These are phyloP conservation scores for Atta texana DNA, from an alignment of 1,140 invertebrate genomes.

Conservation along the genomic window DNA sequence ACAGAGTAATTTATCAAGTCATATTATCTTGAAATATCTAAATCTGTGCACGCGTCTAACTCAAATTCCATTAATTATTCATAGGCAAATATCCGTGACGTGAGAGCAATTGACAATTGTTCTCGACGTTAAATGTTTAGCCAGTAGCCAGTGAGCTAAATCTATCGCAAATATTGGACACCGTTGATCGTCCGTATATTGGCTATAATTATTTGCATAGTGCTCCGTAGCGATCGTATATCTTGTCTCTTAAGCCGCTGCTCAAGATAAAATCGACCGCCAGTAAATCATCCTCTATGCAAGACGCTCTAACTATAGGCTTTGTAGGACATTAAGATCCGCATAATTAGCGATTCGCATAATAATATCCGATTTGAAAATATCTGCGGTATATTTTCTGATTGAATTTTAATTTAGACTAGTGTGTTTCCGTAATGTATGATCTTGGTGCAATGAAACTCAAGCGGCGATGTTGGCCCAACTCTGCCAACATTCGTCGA, in stretches of 20 bases:
- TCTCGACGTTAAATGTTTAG: conserved; percentile 68
- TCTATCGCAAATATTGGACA: conserved; percentile 70
- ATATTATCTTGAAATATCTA: conserved; percentile 70
- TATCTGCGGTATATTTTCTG: background rate
- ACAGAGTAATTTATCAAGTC: conserved; percentile 30
- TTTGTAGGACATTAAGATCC: background rate
- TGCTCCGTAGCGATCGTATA: conserved; percentile 23
- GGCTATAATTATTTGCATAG: conserved; percentile 65
- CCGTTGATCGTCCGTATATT: conserved; percentile 58
- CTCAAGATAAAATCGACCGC: conserved; percentile 48
- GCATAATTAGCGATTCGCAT: background rate
- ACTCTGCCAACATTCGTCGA: conserved; percentile 45
- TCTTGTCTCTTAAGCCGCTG: conserved; percentile 37
- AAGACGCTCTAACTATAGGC: conserved; percentile 21
- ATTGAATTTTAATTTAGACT: background rate
- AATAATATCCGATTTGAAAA: background rate
- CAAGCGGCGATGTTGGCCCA: background rate
- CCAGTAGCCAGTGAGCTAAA: conserved; percentile 59
- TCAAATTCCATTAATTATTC: conserved; percentile 77
- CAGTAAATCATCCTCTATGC: background rate
- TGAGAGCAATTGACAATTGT: conserved; percentile 75
- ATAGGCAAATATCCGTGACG: conserved; percentile 74
- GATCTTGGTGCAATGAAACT: conserved; percentile 36
- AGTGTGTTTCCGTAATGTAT: background rate
- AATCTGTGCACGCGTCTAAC: conserved; percentile 63